Conservation (phyloP, 2,113 vertebrate genomes). For the Mormyrus iriodes region DNA sequence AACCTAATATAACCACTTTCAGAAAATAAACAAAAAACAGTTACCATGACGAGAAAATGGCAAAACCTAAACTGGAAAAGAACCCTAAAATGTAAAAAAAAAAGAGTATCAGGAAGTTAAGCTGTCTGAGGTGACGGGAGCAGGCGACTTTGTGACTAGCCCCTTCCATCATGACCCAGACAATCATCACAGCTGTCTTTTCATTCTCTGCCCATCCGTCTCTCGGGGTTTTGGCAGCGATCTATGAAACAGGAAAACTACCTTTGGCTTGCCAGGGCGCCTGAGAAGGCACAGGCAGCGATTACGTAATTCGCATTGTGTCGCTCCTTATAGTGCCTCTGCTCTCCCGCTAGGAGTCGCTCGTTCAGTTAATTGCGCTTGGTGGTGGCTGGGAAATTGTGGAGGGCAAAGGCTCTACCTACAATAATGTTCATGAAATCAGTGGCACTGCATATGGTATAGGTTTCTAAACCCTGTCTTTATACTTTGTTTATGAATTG, state of each 20-base stretch:
- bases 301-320: slow-evolving; percentile 1
- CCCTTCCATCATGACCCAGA: not conserved
- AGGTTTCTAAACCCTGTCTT: not conserved
- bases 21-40: slow-evolving; percentile 47
- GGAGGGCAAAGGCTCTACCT: not conserved
- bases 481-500: not conserved
- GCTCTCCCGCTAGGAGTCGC: not conserved
- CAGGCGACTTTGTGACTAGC: not conserved
- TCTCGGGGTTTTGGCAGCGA: slow-evolving; percentile 33
- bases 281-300: slow-evolving; percentile 44
- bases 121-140: not conserved
- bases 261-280: slow-evolving; percentile 44
- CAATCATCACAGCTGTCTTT: not conserved
- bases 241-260: slow-evolving; percentile 48
- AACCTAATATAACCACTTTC: slow-evolving; percentile 18
- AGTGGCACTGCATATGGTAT: not conserved
- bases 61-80: slow-evolving; percentile 32
- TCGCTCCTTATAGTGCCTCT: not conserved
- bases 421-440: not conserved
- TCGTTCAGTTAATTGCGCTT: not conserved
- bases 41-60: slow-evolving; percentile 57
- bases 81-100: slow-evolving; percentile 46
- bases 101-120: slow-evolving; percentile 18
- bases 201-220: slow-evolving; percentile 22
- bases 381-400: not conserved